phyloP scores from a whole-genome alignment of 2,797 vertebrate species.

The Mormyrops attenuatus region DNA sequence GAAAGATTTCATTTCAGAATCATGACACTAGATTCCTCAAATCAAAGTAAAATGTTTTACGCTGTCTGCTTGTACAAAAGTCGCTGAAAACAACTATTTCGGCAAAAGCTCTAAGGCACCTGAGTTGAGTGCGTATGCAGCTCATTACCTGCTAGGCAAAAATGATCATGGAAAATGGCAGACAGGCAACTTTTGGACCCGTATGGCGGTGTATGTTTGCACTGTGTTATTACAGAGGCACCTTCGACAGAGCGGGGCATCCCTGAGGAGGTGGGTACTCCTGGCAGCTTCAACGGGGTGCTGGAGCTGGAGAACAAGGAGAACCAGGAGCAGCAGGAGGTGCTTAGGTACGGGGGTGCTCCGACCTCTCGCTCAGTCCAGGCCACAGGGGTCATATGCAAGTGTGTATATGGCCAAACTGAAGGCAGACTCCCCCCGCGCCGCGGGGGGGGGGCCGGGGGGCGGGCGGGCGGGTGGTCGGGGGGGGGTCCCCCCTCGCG shows the following conservation, averaged over 20 bases:
- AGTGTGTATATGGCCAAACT: neutral
- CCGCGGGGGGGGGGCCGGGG: too few species aligned
- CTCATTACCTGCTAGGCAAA: neutral
- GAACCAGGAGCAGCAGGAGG: slow-evolving; percentile 30
- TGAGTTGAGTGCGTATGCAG: neutral
- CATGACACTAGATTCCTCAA: neutral
- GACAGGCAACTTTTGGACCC: neutral
- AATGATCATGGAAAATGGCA: neutral
- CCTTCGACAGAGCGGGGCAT: slow-evolving; percentile 26
- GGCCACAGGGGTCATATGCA: neutral
- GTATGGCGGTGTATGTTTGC: neutral
- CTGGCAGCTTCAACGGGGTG: slow-evolving; percentile 25
- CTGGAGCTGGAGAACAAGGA: slow-evolving; percentile 46
- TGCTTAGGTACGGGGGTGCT: neutral
- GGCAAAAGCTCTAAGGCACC: neutral
- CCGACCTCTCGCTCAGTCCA: neutral
- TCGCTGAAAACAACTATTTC: neutral
- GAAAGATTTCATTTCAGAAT: neutral
- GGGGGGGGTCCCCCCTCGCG: too few species aligned
- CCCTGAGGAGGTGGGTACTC: neutral
- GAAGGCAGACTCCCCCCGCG: neutral
- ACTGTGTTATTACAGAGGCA: neutral
- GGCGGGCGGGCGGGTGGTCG: too few species aligned
- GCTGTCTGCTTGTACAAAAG: neutral
- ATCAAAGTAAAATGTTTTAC: neutral